Base-by-base conservation (phyloP, 2,888 invertebrate genomes). In the Cantharis flavilabris region DNA sequence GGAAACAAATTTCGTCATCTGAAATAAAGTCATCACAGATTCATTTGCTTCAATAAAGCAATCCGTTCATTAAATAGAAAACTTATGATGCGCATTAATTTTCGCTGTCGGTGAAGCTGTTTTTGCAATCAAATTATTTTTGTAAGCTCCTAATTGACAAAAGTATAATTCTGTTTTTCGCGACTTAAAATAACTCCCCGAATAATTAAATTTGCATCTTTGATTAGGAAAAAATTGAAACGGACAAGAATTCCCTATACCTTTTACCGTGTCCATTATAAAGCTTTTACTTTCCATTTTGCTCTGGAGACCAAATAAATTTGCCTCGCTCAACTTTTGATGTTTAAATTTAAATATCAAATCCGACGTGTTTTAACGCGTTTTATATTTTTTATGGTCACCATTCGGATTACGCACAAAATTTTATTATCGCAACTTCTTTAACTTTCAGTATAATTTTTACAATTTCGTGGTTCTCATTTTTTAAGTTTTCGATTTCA, bases 211-310 rank as follows among this genome's bases (percentile, higher is more conserved):
- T 49, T 49, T 49, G 33, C 33, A 49, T 49, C 33, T 49, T 13
- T 49, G 33, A 49, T 49, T 49, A n/a, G 13, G 33, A 49, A 49
- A 49, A 49, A 49, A 49, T 49, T 49, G 33, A 49, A 49, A 49
- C 11, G 33, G 33, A 49, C 33, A 49, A 49, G 33, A 49, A 49
- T 49, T 49, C 33, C 33, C 33, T n/a, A 49, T 49, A 49, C 33
- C 33, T 65, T 65, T 65, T 65, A 65, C 20, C 23, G 20, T 14
- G 65, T 65, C 23, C 65, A 65, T 65, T 65, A 65, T 16, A 20
- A 65, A 23, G 65, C 65, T 65, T 65, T 65, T 65, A 65, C 65
- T 65, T 65, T 65, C 65, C 65, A 65, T 65, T 65, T 65, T 65
- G 65, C 65, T 65, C 65, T 65, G 20, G 65, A 65, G 65, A 65